Evolutionary conservation across 2,888 invertebrate species (phyloP).

Genomic region (Andrena fulva): DNA sequence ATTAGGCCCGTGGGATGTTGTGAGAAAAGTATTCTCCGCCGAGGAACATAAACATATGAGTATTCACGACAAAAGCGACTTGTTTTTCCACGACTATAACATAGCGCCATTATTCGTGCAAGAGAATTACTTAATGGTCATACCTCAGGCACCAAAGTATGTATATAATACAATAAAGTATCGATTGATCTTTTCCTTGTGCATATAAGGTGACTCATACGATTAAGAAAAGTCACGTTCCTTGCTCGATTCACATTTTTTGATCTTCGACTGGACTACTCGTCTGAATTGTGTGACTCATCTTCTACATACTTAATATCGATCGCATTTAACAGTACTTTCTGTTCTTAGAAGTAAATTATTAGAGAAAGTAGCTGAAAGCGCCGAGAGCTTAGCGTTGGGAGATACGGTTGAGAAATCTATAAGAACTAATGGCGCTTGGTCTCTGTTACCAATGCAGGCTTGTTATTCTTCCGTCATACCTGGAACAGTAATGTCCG

Average conservation of each 20-base stretch:
- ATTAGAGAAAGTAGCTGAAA: slow-evolving; percentile 89
- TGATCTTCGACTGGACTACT: not conserved
- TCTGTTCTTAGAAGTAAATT: slow-evolving; percentile 30
- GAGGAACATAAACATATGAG: slow-evolving; percentile 92
- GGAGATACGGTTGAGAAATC: slow-evolving; percentile 94
- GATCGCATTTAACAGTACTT: not conserved
- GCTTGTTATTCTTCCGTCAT: slow-evolving; percentile 96
- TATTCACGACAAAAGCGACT: slow-evolving; percentile 92
- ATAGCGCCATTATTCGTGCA: slow-evolving; percentile 98
- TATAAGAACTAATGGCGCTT: slow-evolving; percentile 92
- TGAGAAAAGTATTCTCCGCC: slow-evolving; percentile 94
- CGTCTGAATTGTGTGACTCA: not conserved
- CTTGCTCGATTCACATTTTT: slow-evolving; percentile 68
- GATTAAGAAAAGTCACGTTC: not conserved
- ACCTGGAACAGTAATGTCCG: slow-evolving; percentile 94
- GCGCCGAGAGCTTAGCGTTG: slow-evolving; percentile 94
- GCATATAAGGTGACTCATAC: not conserved
- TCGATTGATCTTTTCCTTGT: not conserved
- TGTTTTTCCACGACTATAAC: slow-evolving; percentile 99
- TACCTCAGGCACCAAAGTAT: slow-evolving; percentile 91
- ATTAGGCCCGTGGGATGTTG: slow-evolving; percentile 97
- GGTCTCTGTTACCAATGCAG: slow-evolving; percentile 95
- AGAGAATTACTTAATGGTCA: slow-evolving; percentile 96
- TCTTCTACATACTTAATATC: not conserved
- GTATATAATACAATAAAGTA: slow-evolving; percentile 60